phyloP scores from a whole-genome alignment of 2,888 invertebrate species.

The Stegana nigrithorax region DNA sequence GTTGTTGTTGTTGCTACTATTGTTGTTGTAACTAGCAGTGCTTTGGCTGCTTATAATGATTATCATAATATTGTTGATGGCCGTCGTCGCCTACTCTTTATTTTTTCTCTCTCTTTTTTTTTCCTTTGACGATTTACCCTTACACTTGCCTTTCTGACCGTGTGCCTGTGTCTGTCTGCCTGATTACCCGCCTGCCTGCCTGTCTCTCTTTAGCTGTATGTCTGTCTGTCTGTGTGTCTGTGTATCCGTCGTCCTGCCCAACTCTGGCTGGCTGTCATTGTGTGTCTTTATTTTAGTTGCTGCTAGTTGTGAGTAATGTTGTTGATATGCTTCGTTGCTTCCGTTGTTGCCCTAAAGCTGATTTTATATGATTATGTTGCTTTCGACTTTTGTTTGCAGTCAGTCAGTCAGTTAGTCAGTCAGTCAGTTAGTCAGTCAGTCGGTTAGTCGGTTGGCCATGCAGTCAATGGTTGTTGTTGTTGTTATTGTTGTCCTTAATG shows the following conservation, averaged over 20 bases:
- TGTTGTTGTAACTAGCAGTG: background rate
- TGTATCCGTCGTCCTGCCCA: no score
- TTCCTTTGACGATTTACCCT: background rate
- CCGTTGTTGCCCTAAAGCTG: background rate
- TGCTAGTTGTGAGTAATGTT: background rate
- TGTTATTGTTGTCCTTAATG: constrained; percentile 31
- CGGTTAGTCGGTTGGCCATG: no score
- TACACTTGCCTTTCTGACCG: background rate
- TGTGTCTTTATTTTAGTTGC: background rate
- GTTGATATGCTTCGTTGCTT: background rate
- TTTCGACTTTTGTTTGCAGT: background rate
- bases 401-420: no score
- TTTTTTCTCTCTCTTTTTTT: background rate
- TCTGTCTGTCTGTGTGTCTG: background rate
- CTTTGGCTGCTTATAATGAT: constrained; percentile 2
- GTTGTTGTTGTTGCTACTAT: background rate
- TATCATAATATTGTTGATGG: constrained; percentile 11
- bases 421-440: no score
- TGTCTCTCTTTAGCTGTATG: no score
- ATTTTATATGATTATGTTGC: background rate
- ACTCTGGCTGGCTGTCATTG: background rate
- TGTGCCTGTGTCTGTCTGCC: background rate
- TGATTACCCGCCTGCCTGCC: no score
- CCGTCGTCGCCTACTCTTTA: background rate
- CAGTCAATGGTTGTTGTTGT: constrained; percentile 55